Percentiles rank a stretch among this genome's conserved stretches.
Evolutionary conservation across 2,888 invertebrate species (phyloP).

Genomic region (Miltochrista miniata): DNA sequence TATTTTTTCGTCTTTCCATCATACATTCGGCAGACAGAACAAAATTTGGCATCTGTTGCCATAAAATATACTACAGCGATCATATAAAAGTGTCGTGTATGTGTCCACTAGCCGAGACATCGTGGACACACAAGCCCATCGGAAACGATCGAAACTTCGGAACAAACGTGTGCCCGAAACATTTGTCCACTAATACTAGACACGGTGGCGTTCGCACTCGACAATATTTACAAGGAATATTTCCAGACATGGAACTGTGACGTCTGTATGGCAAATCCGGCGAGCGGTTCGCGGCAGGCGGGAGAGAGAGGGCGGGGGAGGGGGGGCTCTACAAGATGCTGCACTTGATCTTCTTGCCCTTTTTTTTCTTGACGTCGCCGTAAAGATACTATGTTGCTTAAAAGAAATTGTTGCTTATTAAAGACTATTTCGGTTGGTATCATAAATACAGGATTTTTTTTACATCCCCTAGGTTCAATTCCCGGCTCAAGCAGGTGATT

Average conservation of each 20-base stretch:
- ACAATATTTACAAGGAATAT: constrained; percentile 5
- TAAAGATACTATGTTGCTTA: too few relatives aligned
- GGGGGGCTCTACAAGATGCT: constrained; percentile 90
- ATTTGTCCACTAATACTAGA: background rate
- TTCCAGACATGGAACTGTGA: background rate
- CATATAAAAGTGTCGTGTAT: background rate
- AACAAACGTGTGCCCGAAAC: background rate
- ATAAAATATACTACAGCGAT: constrained; percentile 3
- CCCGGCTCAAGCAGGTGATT: too few relatives aligned
- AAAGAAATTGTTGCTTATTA: too few relatives aligned
- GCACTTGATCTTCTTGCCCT: constrained; percentile 96
- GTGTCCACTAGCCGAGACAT: background rate
- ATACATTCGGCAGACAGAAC: constrained; percentile 2
- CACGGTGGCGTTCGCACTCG: background rate
- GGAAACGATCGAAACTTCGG: background rate
- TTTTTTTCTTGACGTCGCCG: constrained; percentile 94
- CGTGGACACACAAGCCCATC: background rate
- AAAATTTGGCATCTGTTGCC: constrained; percentile 1
- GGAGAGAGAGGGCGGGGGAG: background rate
- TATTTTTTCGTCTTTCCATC: background rate
- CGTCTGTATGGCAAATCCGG: constrained; percentile 4
- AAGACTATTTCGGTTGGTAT: too few relatives aligned
- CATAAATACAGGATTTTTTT: too few relatives aligned
- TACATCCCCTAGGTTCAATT: too few relatives aligned
- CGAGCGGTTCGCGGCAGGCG: constrained; percentile 7